These are phyloP conservation scores for Epistrophe grossulariae DNA, from an alignment of 2,888 invertebrate species.

Conservation along the genomic window DNA sequence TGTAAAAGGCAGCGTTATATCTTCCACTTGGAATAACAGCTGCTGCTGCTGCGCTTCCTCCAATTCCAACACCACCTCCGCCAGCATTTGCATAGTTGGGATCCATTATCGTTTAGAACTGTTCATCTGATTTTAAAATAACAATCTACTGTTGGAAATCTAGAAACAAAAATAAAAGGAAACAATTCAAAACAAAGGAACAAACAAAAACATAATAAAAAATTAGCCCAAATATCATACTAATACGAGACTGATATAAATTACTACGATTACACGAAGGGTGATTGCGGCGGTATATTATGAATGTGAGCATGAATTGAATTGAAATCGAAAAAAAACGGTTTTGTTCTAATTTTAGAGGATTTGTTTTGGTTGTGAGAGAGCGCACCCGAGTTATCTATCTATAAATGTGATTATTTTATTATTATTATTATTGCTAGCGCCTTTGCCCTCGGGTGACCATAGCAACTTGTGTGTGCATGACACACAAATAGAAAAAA, in stretches of 20 bases:
- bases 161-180: constrained; percentile 41
- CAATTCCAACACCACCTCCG: constrained; percentile 69
- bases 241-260: constrained; percentile 58
- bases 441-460: constrained; percentile 61
- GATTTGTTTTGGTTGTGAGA: constrained; percentile 73
- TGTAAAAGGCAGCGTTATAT: constrained; percentile 65
- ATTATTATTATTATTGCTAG: constrained; percentile 74
- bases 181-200: constrained; percentile 37
- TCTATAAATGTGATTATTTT: constrained; percentile 66
- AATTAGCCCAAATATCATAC: constrained; percentile 63
- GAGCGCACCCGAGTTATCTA: constrained; percentile 54
- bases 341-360: constrained; percentile 73
- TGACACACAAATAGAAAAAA: constrained; percentile 71
- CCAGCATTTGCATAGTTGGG: constrained; percentile 68
- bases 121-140: constrained; percentile 63
- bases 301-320: constrained; percentile 37
- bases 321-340: constrained; percentile 44
- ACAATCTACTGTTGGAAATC: constrained; percentile 49
- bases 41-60: constrained; percentile 74
- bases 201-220: constrained; percentile 71
- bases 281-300: constrained; percentile 31
- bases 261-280: constrained; percentile 51
- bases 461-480: constrained; percentile 75
- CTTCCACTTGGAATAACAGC: constrained; percentile 65
- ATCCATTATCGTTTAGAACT: constrained; percentile 68